A percentile compares a stretch with the other conserved stretches of the same genome.
Conservation (phyloP, 2,888 invertebrate species). For the Amblyjoppa proteus region DNA sequence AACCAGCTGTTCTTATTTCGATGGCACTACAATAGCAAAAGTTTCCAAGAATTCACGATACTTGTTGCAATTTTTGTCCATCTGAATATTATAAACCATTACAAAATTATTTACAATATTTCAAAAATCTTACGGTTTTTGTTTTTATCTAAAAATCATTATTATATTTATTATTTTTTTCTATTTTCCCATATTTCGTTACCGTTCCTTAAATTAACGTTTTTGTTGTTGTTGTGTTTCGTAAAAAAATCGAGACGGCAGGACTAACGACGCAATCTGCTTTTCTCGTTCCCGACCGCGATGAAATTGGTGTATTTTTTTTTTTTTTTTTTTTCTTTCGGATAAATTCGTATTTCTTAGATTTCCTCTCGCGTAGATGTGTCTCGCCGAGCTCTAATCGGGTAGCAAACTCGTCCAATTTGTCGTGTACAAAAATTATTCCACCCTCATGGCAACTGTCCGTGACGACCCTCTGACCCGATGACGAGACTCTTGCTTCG, state of each 20-base stretch:
- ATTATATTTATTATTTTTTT: not conserved
- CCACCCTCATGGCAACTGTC: conserved; percentile 33
- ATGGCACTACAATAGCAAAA: too few species aligned
- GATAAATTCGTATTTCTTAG: conserved; percentile 10
- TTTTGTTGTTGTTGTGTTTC: not conserved
- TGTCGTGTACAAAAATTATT: conserved; percentile 47
- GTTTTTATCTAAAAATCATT: not conserved
- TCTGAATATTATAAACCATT: too few species aligned
- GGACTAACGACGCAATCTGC: not conserved
- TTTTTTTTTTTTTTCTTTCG: not conserved
- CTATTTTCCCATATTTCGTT: not conserved
- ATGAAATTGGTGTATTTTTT: not conserved
- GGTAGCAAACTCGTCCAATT: conserved; percentile 38
- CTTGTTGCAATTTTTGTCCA: too few species aligned
- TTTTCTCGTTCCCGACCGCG: not conserved
- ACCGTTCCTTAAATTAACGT: not conserved
- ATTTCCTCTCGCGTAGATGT: not conserved
- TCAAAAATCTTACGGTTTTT: not conserved
- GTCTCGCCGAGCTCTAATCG: conserved; percentile 27
- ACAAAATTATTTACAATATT: not conserved
- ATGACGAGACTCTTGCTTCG: conserved; percentile 26
- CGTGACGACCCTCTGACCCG: conserved; percentile 34
- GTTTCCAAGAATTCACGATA: too few species aligned
- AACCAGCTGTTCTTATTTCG: too few species aligned
- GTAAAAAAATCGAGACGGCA: not conserved